Evolutionary conservation across 2,888 invertebrate genomes (phyloP).

Genomic region (Cephus rjabovi): DNA sequence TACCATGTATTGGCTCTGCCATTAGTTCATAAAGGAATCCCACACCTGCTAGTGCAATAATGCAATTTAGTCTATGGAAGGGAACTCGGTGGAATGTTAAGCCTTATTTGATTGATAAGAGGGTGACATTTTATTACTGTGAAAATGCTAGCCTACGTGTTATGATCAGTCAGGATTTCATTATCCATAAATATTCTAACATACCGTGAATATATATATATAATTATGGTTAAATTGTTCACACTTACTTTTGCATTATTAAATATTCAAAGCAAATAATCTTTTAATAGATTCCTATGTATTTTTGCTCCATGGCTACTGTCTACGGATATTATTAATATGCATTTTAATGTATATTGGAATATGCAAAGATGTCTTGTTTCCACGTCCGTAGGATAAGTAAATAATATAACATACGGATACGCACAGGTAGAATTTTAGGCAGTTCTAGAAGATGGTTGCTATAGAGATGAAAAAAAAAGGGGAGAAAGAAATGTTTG

Average conservation of each 20-base stretch:
- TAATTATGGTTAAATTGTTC: background rate
- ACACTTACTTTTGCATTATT: background rate
- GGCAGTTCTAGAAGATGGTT: background rate
- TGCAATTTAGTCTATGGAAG: background rate
- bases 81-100: constrained; percentile 19
- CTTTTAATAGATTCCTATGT: background rate
- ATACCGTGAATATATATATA: background rate
- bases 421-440: constrained; percentile 1
- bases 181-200: background rate
- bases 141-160: background rate
- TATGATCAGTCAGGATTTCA: background rate
- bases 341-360: background rate
- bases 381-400: constrained; percentile 1
- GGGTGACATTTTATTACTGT: background rate
- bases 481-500: constrained; percentile 10
- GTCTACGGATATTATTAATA: background rate
- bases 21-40: constrained; percentile 7
- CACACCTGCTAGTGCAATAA: constrained; percentile 11
- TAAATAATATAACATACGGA: constrained; percentile 6
- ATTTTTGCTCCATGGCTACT: background rate
- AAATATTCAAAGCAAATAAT: background rate
- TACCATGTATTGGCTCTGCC: background rate
- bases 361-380: background rate
- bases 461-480: background rate
- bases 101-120: constrained; percentile 20